Evolutionary conservation across 2,113 vertebrate genomes (phyloP).

Genomic region (Syngnathoides biaculeatus): DNA sequence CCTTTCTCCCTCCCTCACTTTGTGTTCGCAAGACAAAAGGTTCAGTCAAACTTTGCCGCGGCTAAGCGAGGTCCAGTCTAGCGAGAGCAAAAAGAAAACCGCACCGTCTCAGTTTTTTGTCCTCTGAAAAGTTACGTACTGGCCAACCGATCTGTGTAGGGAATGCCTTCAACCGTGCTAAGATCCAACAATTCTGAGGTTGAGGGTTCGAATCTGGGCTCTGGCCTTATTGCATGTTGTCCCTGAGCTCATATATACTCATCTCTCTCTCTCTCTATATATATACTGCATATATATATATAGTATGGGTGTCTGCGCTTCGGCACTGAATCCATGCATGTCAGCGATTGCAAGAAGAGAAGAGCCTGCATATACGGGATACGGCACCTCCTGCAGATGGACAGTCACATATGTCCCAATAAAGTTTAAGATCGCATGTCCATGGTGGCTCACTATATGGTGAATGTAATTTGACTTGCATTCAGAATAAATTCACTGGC

Average conservation of each 20-base stretch:
- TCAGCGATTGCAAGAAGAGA: slow-evolving; percentile 61
- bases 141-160: slow-evolving; percentile 41
- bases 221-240: not conserved
- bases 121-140: slow-evolving; percentile 55
- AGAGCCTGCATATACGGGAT: slow-evolving; percentile 56
- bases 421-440: slow-evolving; percentile 45
- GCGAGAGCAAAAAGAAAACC: slow-evolving; percentile 48
- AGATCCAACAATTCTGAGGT: slow-evolving; percentile 24
- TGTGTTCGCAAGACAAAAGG: slow-evolving; percentile 58
- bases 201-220: not conserved
- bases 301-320: slow-evolving; percentile 52
- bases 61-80: slow-evolving; percentile 51
- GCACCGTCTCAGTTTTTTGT: slow-evolving; percentile 51
- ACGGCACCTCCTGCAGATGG: slow-evolving; percentile 37
- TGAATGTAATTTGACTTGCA: slow-evolving; percentile 44
- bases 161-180: slow-evolving; percentile 54
- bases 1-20: slow-evolving; percentile 36
- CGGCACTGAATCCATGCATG: slow-evolving; percentile 56
- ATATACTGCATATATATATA: slow-evolving; percentile 35
- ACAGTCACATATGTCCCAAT: slow-evolving; percentile 48
- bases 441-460: slow-evolving; percentile 26
- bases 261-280: too few relatives aligned
- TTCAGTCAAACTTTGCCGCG: slow-evolving; percentile 71
- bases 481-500: slow-evolving; percentile 51
- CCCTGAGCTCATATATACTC: too few relatives aligned